Evolutionary conservation across 2,888 invertebrate species (phyloP), one percentile per base, ranked within the genome.

Genomic region (Ganaspis brasiliensis): DNA sequence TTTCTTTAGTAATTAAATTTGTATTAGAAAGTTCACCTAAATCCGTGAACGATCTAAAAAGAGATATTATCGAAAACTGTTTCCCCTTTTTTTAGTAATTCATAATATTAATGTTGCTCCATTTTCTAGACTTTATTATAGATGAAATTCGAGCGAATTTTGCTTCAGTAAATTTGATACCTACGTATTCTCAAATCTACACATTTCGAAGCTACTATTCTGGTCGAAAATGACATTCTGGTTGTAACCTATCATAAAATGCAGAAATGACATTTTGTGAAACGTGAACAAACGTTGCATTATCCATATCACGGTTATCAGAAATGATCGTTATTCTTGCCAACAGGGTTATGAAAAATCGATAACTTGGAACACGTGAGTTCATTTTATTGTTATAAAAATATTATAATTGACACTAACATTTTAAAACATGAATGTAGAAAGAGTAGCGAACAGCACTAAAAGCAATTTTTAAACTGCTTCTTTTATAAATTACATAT

Each of bases 261-360:
- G 14, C 5, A 40, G 63, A 37, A 63, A 10, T 63, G 40, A 63
- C 12, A 19, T 21, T 40, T 40, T 40, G 19, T 19, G 63, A 40
- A n/a, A 40, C 40, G 14, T 63, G 63, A 63, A 14, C 21, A 40
- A 63, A 37, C 40, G 37, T 37, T 40, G 37, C 19, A 37, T 35
- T 40, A 63, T 63, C 63, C 63, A 40, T 63, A 40, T 63, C 37
- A 40, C 21, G 37, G 21, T 40, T 37, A 63, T 61, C 19, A 37
- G 19, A 37, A 40, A 21, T 14, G 14, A 40, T 24, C 40, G 24
- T 67, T 24, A 45, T 45, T 45, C 67, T 45, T 49, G 40, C 45
- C 24, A 67, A 45, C 63, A 49, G 14, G 10, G 24, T 26, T n/a
- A 67, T 67, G 45, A 45, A 45, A 40, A 67, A 40, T 14, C 67